Percentiles rank a stretch among this genome's conserved stretches.
These are phyloP conservation scores for Macrochelys suwanniensis DNA, from an alignment of 2,797 vertebrate species.

Conservation along the genomic window DNA sequence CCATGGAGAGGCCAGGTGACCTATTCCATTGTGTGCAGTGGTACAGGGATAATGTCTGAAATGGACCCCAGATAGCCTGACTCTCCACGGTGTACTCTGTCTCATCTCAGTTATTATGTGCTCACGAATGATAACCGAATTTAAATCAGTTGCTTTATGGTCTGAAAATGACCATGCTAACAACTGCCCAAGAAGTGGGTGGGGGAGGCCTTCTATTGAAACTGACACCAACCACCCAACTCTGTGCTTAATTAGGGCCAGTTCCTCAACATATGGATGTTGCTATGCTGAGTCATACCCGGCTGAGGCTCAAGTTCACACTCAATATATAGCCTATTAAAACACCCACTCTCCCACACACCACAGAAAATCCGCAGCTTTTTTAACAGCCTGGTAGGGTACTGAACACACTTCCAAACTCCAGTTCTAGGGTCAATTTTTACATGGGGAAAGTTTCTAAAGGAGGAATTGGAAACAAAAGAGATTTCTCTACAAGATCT, in stretches of 20 bases:
- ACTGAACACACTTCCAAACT: accelerated
- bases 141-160: not conserved
- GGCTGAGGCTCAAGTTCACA: not conserved
- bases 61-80: not conserved
- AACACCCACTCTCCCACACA: not conserved
- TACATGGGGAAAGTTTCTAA: not conserved
- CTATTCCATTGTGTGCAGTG: not conserved
- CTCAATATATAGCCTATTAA: not conserved
- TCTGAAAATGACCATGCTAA: not conserved
- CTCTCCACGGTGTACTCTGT: no score
- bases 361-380: not conserved
- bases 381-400: not conserved
- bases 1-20: not conserved
- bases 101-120: not conserved
- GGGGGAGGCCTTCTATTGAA: not conserved
- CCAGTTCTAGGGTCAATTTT: not conserved
- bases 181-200: not conserved
- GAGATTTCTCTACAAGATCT: not conserved
- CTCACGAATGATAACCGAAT: not conserved
- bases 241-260: not conserved
- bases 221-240: no score
- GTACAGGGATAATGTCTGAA: no score
- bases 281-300: not conserved
- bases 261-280: not conserved
- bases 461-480: not conserved